These are phyloP conservation scores for Brachymystax lenok DNA, from an alignment of 2,797 vertebrate species.

Conservation along the genomic window DNA sequence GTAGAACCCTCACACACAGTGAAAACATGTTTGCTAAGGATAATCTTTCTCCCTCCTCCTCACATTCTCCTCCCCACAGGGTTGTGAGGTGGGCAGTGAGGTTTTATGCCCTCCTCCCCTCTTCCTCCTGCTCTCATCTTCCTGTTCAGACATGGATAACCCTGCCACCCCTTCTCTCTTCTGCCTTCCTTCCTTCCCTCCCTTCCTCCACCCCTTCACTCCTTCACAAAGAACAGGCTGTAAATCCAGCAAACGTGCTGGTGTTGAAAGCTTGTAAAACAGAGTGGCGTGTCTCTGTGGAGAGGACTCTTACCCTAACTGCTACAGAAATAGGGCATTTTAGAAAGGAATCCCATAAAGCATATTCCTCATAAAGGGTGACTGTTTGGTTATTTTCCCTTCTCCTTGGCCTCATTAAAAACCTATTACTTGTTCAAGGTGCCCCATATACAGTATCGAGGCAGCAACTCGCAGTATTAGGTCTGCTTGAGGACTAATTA, in stretches of 20 bases:
- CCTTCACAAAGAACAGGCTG: constrained; percentile 52
- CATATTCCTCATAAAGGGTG: constrained; percentile 72
- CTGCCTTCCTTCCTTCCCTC: constrained; percentile 8
- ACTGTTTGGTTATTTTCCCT: constrained; percentile 65
- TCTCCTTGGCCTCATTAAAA: constrained; percentile 73
- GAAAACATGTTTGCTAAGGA: neutral
- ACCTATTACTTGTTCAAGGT: constrained; percentile 68
- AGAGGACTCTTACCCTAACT: constrained; percentile 47
- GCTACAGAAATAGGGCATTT: constrained; percentile 56
- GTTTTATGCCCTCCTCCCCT: constrained; percentile 31
- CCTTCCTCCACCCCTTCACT: constrained; percentile 40
- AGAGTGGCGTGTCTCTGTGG: constrained; percentile 51
- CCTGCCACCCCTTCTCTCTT: constrained; percentile 19
- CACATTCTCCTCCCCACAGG: neutral
- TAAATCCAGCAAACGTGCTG: constrained; percentile 68
- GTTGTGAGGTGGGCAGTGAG: constrained; percentile 24
- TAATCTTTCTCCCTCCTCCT: neutral
- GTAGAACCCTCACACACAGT: constrained; percentile 15
- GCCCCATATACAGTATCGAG: constrained; percentile 58
- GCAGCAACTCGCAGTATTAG: constrained; percentile 44
- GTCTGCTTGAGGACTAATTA: constrained; percentile 46
- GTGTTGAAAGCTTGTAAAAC: constrained; percentile 68
- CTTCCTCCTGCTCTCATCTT: constrained; percentile 31
- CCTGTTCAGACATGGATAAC: constrained; percentile 38
- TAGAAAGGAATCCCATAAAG: constrained; percentile 67